These are phyloP conservation scores for Drosophila fulvimacula DNA, from an alignment of 2,888 invertebrate species.

Conservation along the genomic window DNA sequence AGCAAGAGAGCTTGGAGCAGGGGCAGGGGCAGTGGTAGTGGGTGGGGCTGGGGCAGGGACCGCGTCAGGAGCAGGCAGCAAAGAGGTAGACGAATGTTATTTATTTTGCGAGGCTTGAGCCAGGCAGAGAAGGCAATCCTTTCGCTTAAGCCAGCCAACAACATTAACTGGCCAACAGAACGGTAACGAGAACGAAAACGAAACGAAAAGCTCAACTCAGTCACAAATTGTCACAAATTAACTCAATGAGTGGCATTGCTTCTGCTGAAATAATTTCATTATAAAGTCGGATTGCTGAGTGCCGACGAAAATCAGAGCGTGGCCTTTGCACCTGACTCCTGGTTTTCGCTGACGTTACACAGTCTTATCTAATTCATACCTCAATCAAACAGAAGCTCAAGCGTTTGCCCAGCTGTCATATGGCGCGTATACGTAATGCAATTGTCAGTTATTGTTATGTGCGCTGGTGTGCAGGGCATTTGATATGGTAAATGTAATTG, in stretches of 20 bases:
- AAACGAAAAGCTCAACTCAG: conserved; percentile 57
- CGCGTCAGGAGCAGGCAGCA: background rate
- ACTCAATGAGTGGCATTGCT: conserved; percentile 70
- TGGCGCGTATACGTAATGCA: conserved; percentile 59
- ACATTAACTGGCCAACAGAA: conserved; percentile 25
- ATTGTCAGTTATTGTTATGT: conserved; percentile 23
- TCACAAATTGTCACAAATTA: conserved; percentile 71
- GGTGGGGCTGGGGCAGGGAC: background rate
- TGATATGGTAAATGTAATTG: conserved; percentile 47
- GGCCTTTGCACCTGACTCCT: background rate
- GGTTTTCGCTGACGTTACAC: background rate
- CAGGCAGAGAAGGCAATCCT: conserved; percentile 27
- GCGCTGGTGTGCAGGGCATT: background rate
- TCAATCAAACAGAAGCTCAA: conserved; percentile 1
- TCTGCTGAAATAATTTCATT: conserved; percentile 73
- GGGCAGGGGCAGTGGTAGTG: background rate
- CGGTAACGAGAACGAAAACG: conserved; percentile 16
- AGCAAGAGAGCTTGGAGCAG: background rate
- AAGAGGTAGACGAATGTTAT: conserved; percentile 44
- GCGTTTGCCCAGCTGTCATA: background rate
- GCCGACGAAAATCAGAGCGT: background rate
- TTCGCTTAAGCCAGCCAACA: conserved; percentile 13
- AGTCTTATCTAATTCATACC: conserved; percentile 1
- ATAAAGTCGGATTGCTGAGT: conserved; percentile 31
- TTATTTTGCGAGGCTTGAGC: conserved; percentile 25